These are phyloP conservation scores for Charanyca ferruginea DNA, from an alignment of 2,888 invertebrate genomes.

Conservation along the genomic window DNA sequence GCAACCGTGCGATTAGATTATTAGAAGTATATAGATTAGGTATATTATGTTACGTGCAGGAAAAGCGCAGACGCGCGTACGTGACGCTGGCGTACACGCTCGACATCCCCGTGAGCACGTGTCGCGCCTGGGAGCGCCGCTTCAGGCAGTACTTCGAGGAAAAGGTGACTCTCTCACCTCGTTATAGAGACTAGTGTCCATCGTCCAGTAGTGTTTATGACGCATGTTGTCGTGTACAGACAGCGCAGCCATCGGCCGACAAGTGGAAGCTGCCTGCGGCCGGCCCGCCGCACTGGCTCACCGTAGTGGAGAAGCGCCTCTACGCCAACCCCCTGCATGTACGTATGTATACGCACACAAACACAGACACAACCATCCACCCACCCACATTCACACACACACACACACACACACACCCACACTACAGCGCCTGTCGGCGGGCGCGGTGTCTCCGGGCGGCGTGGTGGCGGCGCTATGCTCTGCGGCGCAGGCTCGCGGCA, in stretches of 20 bases:
- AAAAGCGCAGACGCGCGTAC: conserved; percentile 23
- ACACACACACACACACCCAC: too few relatives aligned
- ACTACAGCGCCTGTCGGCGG: too few relatives aligned
- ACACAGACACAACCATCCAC: too few relatives aligned
- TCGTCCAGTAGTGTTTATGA: conserved; percentile 7
- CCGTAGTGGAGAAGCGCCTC: conserved; percentile 19
- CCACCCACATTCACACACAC: too few relatives aligned
- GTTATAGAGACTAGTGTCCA: background rate
- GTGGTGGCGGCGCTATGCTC: too few relatives aligned
- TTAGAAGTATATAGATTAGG: too few relatives aligned
- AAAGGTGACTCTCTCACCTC: conserved; percentile 21
- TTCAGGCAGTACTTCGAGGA: conserved; percentile 22
- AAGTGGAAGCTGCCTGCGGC: too few relatives aligned
- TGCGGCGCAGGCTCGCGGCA: too few relatives aligned
- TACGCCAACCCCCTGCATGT: background rate
- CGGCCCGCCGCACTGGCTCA: conserved; percentile 26
- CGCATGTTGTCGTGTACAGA: conserved; percentile 4
- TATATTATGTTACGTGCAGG: too few relatives aligned
- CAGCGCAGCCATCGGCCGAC: background rate
- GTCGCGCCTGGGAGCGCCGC: conserved; percentile 30
- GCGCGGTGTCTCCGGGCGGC: too few relatives aligned
- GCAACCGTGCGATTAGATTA: too few relatives aligned
- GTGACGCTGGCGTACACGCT: background rate
- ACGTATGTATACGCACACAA: conserved; percentile 16
- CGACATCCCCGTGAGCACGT: background rate